Evolutionary conservation across 2,797 vertebrate species (phyloP).

Genomic region (Avahi laniger): DNA sequence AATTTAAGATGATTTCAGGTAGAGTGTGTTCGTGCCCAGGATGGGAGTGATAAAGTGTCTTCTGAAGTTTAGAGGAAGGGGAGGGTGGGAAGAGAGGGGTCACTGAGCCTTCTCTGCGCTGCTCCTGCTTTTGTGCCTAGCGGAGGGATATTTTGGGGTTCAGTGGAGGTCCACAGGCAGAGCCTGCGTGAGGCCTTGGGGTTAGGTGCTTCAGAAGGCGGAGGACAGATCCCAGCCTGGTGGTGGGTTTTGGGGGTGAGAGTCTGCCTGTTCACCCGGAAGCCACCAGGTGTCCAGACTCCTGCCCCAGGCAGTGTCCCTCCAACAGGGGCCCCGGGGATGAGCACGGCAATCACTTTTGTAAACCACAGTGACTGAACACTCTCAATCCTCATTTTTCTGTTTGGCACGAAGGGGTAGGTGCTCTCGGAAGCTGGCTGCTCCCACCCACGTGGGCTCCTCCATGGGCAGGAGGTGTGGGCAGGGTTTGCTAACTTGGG

Average conservation of each 20-base stretch:
- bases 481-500: neutral
- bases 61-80: neutral
- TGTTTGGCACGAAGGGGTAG: neutral
- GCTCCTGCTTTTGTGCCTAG: neutral
- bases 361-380: accelerated
- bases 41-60: accelerated
- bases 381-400: accelerated
- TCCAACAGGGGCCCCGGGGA: accelerated
- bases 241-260: accelerated
- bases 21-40: no score
- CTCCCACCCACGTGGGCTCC: accelerated
- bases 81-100: neutral
- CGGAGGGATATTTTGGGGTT: accelerated
- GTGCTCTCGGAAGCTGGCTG: accelerated
- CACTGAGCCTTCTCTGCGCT: accelerated
- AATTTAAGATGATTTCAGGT: neutral
- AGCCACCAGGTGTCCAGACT: neutral
- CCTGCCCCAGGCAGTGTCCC: neutral
- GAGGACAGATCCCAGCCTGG: neutral
- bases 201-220: neutral
- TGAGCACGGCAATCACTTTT: no score
- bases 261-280: accelerated
- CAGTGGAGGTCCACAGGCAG: no score
- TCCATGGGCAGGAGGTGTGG: neutral
- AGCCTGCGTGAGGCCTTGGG: neutral